Evolutionary conservation across 2,888 invertebrate genomes (phyloP).

Genomic region (Cephus nigrinus): DNA sequence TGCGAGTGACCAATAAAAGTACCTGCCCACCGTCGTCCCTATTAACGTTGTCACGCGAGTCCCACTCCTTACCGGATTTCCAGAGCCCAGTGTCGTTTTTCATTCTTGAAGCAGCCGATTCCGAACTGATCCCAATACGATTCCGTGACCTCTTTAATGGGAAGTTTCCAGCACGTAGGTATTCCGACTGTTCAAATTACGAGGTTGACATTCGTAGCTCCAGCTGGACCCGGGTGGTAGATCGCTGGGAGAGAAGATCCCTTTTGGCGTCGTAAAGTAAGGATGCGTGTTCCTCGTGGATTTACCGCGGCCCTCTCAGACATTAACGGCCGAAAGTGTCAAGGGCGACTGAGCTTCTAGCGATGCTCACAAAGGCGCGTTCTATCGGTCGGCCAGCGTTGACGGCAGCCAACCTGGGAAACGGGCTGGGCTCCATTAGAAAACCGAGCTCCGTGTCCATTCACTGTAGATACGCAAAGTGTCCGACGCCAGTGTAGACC

Average conservation of each 20-base stretch:
- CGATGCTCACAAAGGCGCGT: constrained; percentile 11
- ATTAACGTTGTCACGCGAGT: constrained; percentile 27
- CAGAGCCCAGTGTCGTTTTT: not conserved
- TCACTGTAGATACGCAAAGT: constrained; percentile 50
- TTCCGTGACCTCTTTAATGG: not conserved
- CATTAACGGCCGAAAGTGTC: constrained; percentile 49
- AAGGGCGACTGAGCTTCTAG: constrained; percentile 52
- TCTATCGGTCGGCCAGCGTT: not conserved
- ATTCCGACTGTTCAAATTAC: not conserved
- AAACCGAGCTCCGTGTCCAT: constrained; percentile 50
- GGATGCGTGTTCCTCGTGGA: not conserved
- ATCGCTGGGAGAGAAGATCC: not conserved
- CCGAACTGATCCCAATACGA: not conserved
- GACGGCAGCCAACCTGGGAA: constrained; percentile 10
- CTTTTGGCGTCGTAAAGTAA: not conserved
- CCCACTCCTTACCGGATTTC: constrained; percentile 1
- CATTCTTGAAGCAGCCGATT: not conserved
- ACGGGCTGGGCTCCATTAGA: constrained; percentile 40
- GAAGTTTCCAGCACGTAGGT: not conserved
- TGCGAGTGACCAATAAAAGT: constrained; percentile 43
- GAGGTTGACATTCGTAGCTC: not conserved
- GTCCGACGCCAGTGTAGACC: constrained; percentile 52
- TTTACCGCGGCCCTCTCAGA: not conserved
- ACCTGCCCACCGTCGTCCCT: constrained; percentile 54
- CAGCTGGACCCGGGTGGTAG: not conserved